Base-by-base conservation (phyloP, 2,888 invertebrate species). In the Stomorhina lunata region DNA sequence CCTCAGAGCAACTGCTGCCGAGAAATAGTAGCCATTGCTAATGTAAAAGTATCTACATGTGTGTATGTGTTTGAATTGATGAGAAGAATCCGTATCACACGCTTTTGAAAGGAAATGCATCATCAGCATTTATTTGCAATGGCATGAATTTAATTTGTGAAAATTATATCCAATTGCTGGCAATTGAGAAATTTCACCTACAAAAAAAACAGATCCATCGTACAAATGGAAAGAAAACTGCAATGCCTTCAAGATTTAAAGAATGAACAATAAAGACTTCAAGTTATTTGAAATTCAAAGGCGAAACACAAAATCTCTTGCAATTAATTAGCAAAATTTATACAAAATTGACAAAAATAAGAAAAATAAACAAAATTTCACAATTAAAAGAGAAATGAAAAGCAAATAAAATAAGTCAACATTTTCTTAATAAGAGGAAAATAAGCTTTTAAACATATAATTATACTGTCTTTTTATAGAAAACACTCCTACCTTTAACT, bases 81-180 rank as follows among this genome's bases (percentile, higher is more conserved):
- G 20, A 17, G 17, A 29, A 45, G 77, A 77, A 55, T 71, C 59
- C 68, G 65, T 82, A 82, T 82, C 82, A 79, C 79, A 82, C 82
- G 75, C 82, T 82, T 75, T 75, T 83, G 84, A 84, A 84, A 84
- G 84, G 84, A 84, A 84, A 80, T 84, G 84, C 84, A 84, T 84
- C 84, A 84, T 84, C 84, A 84, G 84, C 84, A 72, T 45, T 84
- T 84, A 69, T 82, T 71, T 82, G 82, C 78, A 75, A 55, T 79
- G 78, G 69, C 82, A 82, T 79, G 78, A 82, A 82, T 82, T 82
- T 75, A 82, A 82, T 82, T 82, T 75, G 79, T 75, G 63, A 79
- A 82, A 82, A 82, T 82, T 82, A 82, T 82, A 75, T 71, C 55
- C 78, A 82, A 82, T 82, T 82, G 82, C 82, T 79, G 78, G 78